Evolutionary conservation across 2,797 vertebrate species (phyloP).

Genomic region (Streptopelia turtur): DNA sequence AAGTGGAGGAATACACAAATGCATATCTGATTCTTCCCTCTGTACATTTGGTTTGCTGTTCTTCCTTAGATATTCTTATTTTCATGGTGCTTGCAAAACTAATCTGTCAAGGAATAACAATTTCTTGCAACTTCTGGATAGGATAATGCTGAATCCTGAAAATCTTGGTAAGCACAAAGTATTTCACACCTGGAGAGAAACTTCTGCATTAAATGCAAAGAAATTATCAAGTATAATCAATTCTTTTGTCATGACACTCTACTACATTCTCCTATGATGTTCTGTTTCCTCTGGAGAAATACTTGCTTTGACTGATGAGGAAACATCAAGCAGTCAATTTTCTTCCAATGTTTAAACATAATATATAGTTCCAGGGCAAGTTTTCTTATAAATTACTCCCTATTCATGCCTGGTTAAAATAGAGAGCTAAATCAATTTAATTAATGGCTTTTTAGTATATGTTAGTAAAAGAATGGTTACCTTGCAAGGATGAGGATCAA

Average conservation of each 20-base stretch:
- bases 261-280: background rate
- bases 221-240: background rate
- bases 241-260: background rate
- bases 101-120: background rate
- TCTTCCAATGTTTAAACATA: background rate
- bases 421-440: background rate
- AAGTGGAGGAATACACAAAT: background rate
- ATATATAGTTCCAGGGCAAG: background rate
- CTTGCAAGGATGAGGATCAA: slow-evolving; percentile 99
- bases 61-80: background rate
- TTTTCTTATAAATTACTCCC: background rate
- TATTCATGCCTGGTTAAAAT: background rate
- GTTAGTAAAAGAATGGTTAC: slow-evolving; percentile 71
- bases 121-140: background rate
- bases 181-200: background rate
- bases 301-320: background rate
- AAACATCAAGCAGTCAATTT: background rate
- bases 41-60: background rate
- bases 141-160: background rate
- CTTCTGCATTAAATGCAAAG: background rate
- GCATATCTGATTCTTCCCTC: background rate
- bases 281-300: background rate
- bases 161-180: background rate
- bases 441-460: background rate
- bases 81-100: background rate